These are phyloP conservation scores for human DNA, from an alignment of 2,113 vertebrate species.

Conservation along the genomic window GRCh38 chr5:8862501-8863000, in stretches of 20 bases:
- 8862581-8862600: slow-evolving; percentile 22
- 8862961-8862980: no score
- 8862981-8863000: no score
- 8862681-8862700: neutral
- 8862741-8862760: neutral
- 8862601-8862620: neutral
- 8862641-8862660: neutral
- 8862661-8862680: neutral
- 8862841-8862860: no score
- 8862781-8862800: no score
- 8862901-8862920: no score
- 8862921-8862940: no score
- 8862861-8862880: no score
- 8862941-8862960: no score
- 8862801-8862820: no score
- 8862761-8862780: neutral
- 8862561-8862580: slow-evolving; percentile 25
- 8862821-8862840: no score
- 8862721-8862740: neutral
- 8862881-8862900: no score
- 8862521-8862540: neutral
- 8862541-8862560: slow-evolving; percentile 49
- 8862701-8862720: neutral
- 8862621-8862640: neutral
- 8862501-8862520: slow-evolving; percentile 63